Evolutionary conservation across 2,113 vertebrate genomes (phyloP), one percentile per base, ranked within the genome.

Genomic region (Neodon shergylaensis): DNA sequence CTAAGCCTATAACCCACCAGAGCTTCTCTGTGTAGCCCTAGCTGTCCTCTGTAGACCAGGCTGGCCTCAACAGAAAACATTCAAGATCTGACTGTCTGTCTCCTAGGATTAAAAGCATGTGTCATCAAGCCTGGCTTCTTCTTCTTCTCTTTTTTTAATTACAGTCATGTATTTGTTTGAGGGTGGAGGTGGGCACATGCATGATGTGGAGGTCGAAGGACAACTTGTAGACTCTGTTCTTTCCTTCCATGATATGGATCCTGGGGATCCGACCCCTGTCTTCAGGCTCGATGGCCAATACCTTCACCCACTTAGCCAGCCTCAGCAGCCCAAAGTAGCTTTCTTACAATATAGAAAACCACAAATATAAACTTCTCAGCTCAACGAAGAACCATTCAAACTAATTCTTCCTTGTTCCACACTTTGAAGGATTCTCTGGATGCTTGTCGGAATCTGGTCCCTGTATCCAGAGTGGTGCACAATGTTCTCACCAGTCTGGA

Each of bases 371-470:
- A 63, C 78, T 44, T 58, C 10, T 90, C 47, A 19, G 22, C 61
- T 78, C n/a, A 9, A 0, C 33, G 74, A 21, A 1, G 24, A 52
- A 42, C 6, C 61, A n/a, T 42, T 33, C 70, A 1, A 26, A 24
- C 78, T 26, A 63, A 84, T 5, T 47, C 13, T 79, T 5, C 54
- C 13, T 92, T 36, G 16, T 7, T 89, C 7, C 39, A 0, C 81
- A 72, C 82, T 93, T 44, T 7, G 61, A 85, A 98, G 97, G 97
- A 98, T 22, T 98, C 96, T 8, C 4, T 96, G 94, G 95, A 97
- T 74, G 97, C 97, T 88, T 97, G 73, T 8, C 10, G 31, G 47
- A 93, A 95, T 21, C n/a, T 92, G 66, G 90, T 97, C 36, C 97
- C 97, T 3, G 0, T 96, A 1, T 36, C 81, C 36, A 96, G 12